Conservation (phyloP, 2,888 invertebrate species). For the Drosophila nigricruria region DNA sequence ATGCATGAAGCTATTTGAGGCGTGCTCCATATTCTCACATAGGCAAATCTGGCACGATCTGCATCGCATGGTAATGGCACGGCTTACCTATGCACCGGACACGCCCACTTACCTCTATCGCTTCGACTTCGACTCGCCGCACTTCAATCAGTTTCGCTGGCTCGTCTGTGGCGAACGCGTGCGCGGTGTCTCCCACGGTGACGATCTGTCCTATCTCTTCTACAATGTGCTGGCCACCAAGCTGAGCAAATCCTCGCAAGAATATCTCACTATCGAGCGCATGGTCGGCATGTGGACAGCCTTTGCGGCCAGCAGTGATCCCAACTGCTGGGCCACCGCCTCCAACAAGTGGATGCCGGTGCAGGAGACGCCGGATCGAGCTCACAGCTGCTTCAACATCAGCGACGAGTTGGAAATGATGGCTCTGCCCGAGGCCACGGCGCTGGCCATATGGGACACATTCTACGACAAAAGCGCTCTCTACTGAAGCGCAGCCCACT, state of each 20-base stretch:
- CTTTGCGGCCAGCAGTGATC: constrained; percentile 82
- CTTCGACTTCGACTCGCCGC: constrained; percentile 84
- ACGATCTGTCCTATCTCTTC: constrained; percentile 84
- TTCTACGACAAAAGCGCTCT: constrained; percentile 59
- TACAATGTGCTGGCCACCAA: constrained; percentile 69
- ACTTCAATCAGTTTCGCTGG: constrained; percentile 82
- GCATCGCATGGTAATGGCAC: constrained; percentile 74
- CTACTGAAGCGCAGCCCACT: constrained; percentile 22
- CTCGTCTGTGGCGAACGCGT: constrained; percentile 72
- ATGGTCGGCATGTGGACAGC: constrained; percentile 83
- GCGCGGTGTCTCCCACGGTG: constrained; percentile 82
- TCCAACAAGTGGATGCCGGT: constrained; percentile 70
- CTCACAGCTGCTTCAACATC: constrained; percentile 79
- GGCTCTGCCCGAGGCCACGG: constrained; percentile 70
- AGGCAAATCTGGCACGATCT: constrained; percentile 82
- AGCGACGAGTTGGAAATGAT: constrained; percentile 75
- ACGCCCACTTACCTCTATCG: constrained; percentile 82
- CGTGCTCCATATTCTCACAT: constrained; percentile 58
- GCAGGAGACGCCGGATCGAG: constrained; percentile 18
- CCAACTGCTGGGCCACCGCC: constrained; percentile 75
- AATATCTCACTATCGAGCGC: constrained; percentile 81
- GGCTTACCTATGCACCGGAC: constrained; percentile 63
- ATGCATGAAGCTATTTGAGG: constrained; percentile 60
- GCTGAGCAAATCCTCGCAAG: constrained; percentile 62
- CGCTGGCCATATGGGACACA: constrained; percentile 73